Percentiles rank a stretch among this genome's conserved stretches.
Conservation (phyloP, 2,113 vertebrate genomes). For the Spea bombifrons region DNA sequence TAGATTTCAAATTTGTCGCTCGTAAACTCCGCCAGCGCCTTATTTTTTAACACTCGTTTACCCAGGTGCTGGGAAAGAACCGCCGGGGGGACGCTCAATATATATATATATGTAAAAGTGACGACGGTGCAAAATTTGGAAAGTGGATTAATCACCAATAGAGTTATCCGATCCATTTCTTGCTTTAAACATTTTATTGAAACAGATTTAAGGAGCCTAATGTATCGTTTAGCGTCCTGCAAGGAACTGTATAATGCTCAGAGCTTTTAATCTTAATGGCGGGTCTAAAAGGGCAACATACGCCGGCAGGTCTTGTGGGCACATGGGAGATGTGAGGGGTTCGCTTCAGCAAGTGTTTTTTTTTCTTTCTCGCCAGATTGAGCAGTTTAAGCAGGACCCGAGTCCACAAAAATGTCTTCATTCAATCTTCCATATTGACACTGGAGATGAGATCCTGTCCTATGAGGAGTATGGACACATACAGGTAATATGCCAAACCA, state of each 20-base stretch:
- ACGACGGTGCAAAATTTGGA: too few species aligned
- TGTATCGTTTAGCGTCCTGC: too few species aligned
- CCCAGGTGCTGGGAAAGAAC: background rate
- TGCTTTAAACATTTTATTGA: too few species aligned
- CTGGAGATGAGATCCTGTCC: slow-evolving; percentile 82
- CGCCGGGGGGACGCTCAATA: background rate
- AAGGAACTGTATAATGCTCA: too few species aligned
- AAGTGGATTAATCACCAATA: too few species aligned
- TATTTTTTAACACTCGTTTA: background rate
- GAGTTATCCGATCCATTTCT: too few species aligned
- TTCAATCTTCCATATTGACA: slow-evolving; percentile 82
- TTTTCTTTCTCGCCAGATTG: slow-evolving; percentile 70
- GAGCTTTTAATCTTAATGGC: too few species aligned
- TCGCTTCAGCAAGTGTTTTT: background rate
- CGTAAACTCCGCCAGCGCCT: slow-evolving; percentile 6
- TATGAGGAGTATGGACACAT: slow-evolving; percentile 84
- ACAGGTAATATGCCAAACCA: slow-evolving; percentile 71
- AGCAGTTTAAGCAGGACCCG: slow-evolving; percentile 93
- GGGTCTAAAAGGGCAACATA: too few species aligned
- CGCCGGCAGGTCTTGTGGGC: too few species aligned
- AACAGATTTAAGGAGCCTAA: too few species aligned
- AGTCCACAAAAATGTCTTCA: slow-evolving; percentile 88
- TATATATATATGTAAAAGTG: too few species aligned
- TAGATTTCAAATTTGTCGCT: slow-evolving; percentile 50
- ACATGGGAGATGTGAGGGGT: too few species aligned